These are phyloP conservation scores for Oryzias sinensis DNA, from an alignment of 2,797 vertebrate genomes.

Conservation along the genomic window DNA sequence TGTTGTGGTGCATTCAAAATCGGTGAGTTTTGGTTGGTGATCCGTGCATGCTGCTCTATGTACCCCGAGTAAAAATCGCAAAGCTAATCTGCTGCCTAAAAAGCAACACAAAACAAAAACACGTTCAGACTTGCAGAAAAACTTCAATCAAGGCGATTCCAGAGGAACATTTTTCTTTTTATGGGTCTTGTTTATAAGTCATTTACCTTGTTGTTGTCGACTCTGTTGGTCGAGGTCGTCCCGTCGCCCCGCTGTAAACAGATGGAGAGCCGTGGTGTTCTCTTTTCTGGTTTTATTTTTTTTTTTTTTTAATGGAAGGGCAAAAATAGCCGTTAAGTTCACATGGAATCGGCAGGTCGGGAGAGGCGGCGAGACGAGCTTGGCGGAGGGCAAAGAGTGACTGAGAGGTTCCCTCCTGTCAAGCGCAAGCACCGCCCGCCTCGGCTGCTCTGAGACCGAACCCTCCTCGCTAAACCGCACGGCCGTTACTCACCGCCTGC, in stretches of 20 bases:
- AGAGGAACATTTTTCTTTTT: slow-evolving; percentile 6
- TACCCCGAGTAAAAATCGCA: too few relatives aligned
- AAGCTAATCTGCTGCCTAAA: background rate
- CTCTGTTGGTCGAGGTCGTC: slow-evolving; percentile 19
- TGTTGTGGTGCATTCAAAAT: background rate
- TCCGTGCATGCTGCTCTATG: too few relatives aligned
- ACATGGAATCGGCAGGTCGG: slow-evolving; percentile 21
- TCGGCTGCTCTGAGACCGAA: slow-evolving; percentile 42
- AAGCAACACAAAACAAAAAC: background rate
- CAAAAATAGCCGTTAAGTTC: slow-evolving; percentile 46
- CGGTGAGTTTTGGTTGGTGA: too few relatives aligned
- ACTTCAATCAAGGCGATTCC: slow-evolving; percentile 38
- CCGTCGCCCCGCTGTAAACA: slow-evolving; percentile 1
- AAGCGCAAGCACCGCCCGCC: slow-evolving; percentile 73
- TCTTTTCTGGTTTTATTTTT: background rate
- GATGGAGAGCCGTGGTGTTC: background rate
- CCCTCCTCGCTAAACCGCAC: slow-evolving; percentile 28
- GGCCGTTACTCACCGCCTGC: slow-evolving; percentile 1
- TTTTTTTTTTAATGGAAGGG: background rate
- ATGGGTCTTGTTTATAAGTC: background rate
- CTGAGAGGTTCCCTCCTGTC: slow-evolving; percentile 39
- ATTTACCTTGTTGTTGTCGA: slow-evolving; percentile 42
- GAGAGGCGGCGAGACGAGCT: slow-evolving; percentile 17
- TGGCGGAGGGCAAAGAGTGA: slow-evolving; percentile 35
- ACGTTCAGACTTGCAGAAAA: slow-evolving; percentile 16